A percentile compares a stretch with the other conserved stretches of the same genome.
phyloP scores from a whole-genome alignment of 1,140 invertebrate genomes.

The Aphelenchoides avenae region DNA sequence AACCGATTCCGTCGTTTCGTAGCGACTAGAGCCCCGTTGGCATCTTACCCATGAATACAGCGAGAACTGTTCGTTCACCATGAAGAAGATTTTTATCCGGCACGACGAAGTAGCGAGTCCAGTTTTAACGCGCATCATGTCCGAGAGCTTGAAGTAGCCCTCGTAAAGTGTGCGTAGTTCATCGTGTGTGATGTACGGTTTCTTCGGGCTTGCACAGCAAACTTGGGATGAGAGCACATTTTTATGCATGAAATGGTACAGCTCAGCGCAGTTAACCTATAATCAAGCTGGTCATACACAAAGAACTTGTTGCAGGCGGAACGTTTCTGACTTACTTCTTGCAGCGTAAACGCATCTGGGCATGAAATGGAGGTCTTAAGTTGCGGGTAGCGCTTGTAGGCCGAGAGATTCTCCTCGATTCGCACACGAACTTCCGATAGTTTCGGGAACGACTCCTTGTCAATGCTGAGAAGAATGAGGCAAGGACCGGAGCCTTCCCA shows the following conservation, averaged over 20 bases:
- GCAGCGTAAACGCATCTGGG: slow-evolving; percentile 32
- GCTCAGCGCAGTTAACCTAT: slow-evolving; percentile 23
- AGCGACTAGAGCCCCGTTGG: no score
- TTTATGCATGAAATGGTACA: slow-evolving; percentile 49
- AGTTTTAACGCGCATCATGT: slow-evolving; percentile 27
- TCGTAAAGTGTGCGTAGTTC: slow-evolving; percentile 34
- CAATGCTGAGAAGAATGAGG: slow-evolving; percentile 32
- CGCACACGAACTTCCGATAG: slow-evolving; percentile 24
- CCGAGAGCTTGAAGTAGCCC: slow-evolving; percentile 36
- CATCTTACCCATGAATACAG: slow-evolving; percentile 38
- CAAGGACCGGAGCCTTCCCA: slow-evolving; percentile 45
- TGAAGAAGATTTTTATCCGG: slow-evolving; percentile 37
- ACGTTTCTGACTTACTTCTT: slow-evolving; percentile 25
- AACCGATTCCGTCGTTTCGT: slow-evolving; percentile 18
- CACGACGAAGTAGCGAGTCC: slow-evolving; percentile 5
- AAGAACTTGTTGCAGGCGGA: not conserved
- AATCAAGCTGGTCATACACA: slow-evolving; percentile 12
- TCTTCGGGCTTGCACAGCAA: slow-evolving; percentile 44
- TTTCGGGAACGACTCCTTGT: slow-evolving; percentile 22
- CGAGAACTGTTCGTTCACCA: slow-evolving; percentile 25
- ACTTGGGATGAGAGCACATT: slow-evolving; percentile 37
- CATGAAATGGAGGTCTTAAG: slow-evolving; percentile 31
- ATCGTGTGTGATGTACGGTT: slow-evolving; percentile 33
- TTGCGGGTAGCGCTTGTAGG: slow-evolving; percentile 26
- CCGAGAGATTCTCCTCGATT: slow-evolving; percentile 20